Evolutionary conservation across 2,113 vertebrate species (phyloP).

Genomic region (Atlantisia rogersi): DNA sequence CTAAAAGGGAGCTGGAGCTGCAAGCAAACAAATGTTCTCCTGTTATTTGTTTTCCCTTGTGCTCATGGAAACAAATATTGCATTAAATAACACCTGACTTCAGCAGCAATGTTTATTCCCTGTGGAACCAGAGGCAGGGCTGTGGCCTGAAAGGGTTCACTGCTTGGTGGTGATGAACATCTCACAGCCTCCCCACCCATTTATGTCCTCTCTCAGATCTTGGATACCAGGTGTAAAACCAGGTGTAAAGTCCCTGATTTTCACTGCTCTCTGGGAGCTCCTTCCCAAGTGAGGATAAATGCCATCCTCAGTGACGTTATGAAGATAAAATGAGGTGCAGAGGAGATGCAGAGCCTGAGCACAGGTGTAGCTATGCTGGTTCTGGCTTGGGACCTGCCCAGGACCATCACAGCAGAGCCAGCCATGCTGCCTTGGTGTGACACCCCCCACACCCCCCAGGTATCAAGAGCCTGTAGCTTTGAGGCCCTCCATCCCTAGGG

Average conservation of each 20-base stretch:
- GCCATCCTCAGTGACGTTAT: rapidly evolving
- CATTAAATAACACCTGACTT: neutral
- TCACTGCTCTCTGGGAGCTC: too few species aligned
- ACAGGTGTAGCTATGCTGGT: rapidly evolving
- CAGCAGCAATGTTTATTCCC: neutral
- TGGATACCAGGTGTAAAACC: neutral
- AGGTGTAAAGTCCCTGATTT: neutral
- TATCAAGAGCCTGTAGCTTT: rapidly evolving
- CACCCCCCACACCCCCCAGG: too few species aligned
- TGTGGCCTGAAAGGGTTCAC: neutral
- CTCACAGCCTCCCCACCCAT: neutral
- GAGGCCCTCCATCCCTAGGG: neutral
- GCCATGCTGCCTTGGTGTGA: rapidly evolving
- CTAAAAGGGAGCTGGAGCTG: neutral
- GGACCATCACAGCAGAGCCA: neutral
- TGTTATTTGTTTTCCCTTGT: neutral
- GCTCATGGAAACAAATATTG: neutral
- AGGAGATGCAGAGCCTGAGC: neutral
- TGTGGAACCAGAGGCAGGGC: rapidly evolving
- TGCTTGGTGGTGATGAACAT: rapidly evolving
- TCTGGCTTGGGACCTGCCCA: neutral
- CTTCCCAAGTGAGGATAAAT: too few species aligned
- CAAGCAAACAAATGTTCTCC: neutral
- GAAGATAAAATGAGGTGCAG: neutral
- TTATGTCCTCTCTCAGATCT: rapidly evolving